Base-by-base conservation (phyloP, 1,140 invertebrate species). In the Aphis craccivora region DNA sequence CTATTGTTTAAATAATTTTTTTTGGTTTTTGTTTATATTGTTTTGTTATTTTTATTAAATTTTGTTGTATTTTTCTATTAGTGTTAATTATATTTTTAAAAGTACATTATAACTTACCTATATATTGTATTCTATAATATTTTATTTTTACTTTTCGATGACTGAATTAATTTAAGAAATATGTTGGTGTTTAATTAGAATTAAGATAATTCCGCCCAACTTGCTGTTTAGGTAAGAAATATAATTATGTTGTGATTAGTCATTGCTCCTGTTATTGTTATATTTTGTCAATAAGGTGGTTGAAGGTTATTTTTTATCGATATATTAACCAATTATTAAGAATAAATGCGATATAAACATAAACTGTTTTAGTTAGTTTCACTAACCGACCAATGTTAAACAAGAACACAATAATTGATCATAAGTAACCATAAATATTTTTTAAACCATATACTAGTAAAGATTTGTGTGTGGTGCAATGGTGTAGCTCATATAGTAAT, bases 81-180 rank as follows among this genome's bases (percentile, higher is more conserved):
- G 14, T 40, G 84, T 86, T 30, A 40, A 86, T 86, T 45, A 30
- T n/a, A 43, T 45, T 30, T 30, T 30, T 30, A 18, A 45, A 45
- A 43, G 11, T 43, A 20, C 30, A 76, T 76, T n/a, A 76, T 76
- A 4, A n/a, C n/a, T n/a, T 76, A 51, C 14, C 14, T 51, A 14
- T 76, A 35, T n/a, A 76, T n/a, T 76, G n/a, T 30, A 14, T 76
- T n/a, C 30, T 76, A 14, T n/a, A 30, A 67, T n/a, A 76, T n/a
- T 18, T 76, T 76, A 35, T 35, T 76, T 18, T 76, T 76, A 35
- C 5, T 11, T 14, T 8, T 2, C 40, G 1, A 84, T 3, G 40
- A 87, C 84, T 87, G 84, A 87, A 48, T 87, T 48, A 37, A 43
- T 20, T n/a, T 45, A 87, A 43, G 83, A 87, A 86, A 87, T 87